A percentile compares a stretch with the other conserved stretches of the same genome.
phyloP scores from a whole-genome alignment of 2,797 vertebrate genomes.

The Amazonetta brasiliensis region DNA sequence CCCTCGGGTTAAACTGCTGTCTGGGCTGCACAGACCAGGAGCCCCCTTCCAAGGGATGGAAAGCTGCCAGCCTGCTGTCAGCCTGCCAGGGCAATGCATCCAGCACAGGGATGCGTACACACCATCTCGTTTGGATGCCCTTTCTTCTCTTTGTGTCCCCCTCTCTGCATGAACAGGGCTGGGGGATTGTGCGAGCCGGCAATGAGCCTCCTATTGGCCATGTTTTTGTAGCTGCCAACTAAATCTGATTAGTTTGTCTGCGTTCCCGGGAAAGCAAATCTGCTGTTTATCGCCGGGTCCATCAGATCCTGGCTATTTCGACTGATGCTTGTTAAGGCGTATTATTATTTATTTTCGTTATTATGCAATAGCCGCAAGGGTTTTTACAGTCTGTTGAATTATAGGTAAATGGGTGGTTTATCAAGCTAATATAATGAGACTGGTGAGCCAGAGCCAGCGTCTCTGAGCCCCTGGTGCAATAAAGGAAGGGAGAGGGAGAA shows the following conservation, averaged over 20 bases:
- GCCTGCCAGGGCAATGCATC: background rate
- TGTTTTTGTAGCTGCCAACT: slow-evolving; percentile 64
- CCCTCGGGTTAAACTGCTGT: slow-evolving; percentile 86
- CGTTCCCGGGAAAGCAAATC: background rate
- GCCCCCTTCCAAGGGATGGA: slow-evolving; percentile 83
- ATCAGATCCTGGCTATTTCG: slow-evolving; percentile 23
- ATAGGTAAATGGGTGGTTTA: slow-evolving; percentile 55
- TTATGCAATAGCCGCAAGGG: slow-evolving; percentile 48
- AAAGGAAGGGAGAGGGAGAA: slow-evolving; percentile 20
- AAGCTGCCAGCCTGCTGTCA: slow-evolving; percentile 81
- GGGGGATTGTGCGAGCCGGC: background rate
- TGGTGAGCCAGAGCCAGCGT: background rate
- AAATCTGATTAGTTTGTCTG: slow-evolving; percentile 65
- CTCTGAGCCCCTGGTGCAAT: slow-evolving; percentile 48
- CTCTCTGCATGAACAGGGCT: background rate
- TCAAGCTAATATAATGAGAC: slow-evolving; percentile 65
- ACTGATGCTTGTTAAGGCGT: slow-evolving; percentile 37
- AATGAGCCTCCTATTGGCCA: background rate
- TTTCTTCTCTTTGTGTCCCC: background rate
- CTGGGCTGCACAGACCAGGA: slow-evolving; percentile 83
- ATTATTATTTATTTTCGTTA: slow-evolving; percentile 63
- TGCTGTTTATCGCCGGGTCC: background rate
- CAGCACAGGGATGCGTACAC: background rate
- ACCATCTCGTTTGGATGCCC: background rate
- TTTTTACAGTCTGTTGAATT: slow-evolving; percentile 57